Percentiles rank a stretch among this genome's conserved stretches.
Conservation (phyloP, 2,888 invertebrate species). For the Malthinus flaveolus region DNA sequence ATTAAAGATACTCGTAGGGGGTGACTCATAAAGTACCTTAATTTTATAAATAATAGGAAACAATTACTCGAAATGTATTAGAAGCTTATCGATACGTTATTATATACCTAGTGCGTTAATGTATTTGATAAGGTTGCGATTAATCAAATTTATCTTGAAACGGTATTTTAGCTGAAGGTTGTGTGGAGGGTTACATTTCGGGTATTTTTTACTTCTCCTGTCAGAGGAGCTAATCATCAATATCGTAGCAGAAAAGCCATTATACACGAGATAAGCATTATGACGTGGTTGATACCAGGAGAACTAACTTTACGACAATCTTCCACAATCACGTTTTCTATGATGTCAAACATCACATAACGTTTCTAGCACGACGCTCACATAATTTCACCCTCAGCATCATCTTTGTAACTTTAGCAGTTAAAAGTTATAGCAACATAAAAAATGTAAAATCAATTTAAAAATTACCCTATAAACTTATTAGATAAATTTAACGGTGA, state of each 20-base stretch:
- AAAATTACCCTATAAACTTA: no score
- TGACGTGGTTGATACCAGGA: slow-evolving; percentile 27
- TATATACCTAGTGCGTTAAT: background rate
- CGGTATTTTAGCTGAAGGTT: background rate
- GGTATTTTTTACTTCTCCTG: slow-evolving; percentile 1
- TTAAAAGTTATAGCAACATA: no score
- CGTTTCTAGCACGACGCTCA: no score
- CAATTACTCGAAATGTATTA: background rate
- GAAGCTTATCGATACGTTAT: no score
- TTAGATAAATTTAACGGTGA: no score
- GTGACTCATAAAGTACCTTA: slow-evolving; percentile 30
- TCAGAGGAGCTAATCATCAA: slow-evolving; percentile 23
- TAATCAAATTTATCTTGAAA: background rate
- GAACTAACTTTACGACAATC: slow-evolving; percentile 21
- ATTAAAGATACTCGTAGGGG: slow-evolving; percentile 37
- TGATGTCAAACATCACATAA: no score
- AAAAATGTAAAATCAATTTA: no score
- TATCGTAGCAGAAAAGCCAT: slow-evolving; percentile 25
- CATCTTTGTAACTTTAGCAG: no score
- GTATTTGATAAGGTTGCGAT: no score
- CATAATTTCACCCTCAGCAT: no score
- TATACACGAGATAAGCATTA: slow-evolving; percentile 28
- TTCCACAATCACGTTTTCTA: slow-evolving; percentile 1
- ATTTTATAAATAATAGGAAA: slow-evolving; percentile 24
- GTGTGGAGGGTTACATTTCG: background rate